A percentile compares a stretch with the other conserved stretches of the same genome.
phyloP scores from a whole-genome alignment of 2,888 invertebrate species.

The Megalurothrips usitatus region DNA sequence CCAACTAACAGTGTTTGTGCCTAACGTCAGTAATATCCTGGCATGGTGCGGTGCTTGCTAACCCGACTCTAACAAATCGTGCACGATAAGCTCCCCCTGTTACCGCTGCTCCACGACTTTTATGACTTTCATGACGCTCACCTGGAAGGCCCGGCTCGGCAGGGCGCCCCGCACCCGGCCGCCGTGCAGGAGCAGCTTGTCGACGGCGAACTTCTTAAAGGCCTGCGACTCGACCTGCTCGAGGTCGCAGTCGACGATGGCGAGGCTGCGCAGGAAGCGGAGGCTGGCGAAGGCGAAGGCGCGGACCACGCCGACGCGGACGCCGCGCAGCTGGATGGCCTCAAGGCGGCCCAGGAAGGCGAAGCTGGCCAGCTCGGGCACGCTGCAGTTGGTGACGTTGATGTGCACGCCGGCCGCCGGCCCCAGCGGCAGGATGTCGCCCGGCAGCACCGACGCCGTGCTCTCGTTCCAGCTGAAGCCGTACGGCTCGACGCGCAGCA shows the following conservation, averaged over 20 bases:
- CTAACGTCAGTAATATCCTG: too few species aligned
- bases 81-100: too few species aligned
- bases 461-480: conserved; percentile 55
- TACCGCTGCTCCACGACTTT: too few species aligned
- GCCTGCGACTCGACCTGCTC: conserved; percentile 63
- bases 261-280: conserved; percentile 49
- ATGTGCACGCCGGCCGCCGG: conserved; percentile 46
- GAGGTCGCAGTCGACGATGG: conserved; percentile 58
- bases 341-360: conserved; percentile 69
- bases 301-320: conserved; percentile 57
- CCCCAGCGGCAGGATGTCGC: conserved; percentile 37
- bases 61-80: too few species aligned
- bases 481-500: conserved; percentile 58
- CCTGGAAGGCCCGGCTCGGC: conserved; percentile 61
- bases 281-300: conserved; percentile 74
- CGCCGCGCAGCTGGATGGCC: conserved; percentile 60
- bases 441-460: conserved; percentile 7
- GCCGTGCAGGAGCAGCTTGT: conserved; percentile 60
- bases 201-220: conserved; percentile 72
- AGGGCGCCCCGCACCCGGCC: conserved; percentile 55
- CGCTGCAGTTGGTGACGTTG: conserved; percentile 47
- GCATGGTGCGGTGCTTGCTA: too few species aligned
- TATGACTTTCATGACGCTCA: neutral
- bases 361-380: conserved; percentile 50
- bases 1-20: too few species aligned